Evolutionary conservation across 2,797 vertebrate genomes (phyloP), one percentile per base, ranked within the genome.

Genomic region (Trematomus bernacchii): DNA sequence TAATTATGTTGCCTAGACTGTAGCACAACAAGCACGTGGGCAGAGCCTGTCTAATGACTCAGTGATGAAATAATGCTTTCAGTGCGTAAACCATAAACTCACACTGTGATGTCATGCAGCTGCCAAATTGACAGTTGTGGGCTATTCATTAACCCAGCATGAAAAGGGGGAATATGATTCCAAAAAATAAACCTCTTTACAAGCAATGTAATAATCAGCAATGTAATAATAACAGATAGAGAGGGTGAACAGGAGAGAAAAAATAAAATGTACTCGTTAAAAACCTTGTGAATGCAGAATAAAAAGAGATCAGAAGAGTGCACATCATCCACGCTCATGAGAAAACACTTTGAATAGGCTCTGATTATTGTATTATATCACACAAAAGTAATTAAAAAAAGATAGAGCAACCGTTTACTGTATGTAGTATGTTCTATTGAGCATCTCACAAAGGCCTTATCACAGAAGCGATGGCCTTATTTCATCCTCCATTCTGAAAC

Each of bases 121-220:
- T 82, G 80, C 77, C 76, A 65, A 40, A 71, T 47, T 68, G 61
- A n/a, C 63, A 72, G 69, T 44, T 46, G n/a, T 53, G n/a, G 44
- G 44, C 66, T 57, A 57, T 21, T 30, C 30, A 66, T 57, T 54
- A 57, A 66, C 11, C 43, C 51, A 47, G 23, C 40, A 30, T 54
- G 27, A 60, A 67, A 48, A 44, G 19, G 2, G n/a, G 59, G 63
- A 37, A 37, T 37, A 37, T 37, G 7, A 37, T 37, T 37, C 8
- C 8, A 37, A 64, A n/a, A 74, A 82, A 70, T 48, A 44, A 71
- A 67, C 47, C 69, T 27, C 60, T 79, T 71, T 15, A 33, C 40
- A 78, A 18, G 48, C 4, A n/a, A n/a, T n/a, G n/a, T n/a, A n/a
- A n/a, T n/a, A n/a, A n/a, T 48, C 18, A 10, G 44, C 10, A 13